A percentile compares a stretch with the other conserved stretches of the same genome.
Evolutionary conservation across 2,797 vertebrate species (phyloP).

Genomic region (Esox masquinongy): DNA sequence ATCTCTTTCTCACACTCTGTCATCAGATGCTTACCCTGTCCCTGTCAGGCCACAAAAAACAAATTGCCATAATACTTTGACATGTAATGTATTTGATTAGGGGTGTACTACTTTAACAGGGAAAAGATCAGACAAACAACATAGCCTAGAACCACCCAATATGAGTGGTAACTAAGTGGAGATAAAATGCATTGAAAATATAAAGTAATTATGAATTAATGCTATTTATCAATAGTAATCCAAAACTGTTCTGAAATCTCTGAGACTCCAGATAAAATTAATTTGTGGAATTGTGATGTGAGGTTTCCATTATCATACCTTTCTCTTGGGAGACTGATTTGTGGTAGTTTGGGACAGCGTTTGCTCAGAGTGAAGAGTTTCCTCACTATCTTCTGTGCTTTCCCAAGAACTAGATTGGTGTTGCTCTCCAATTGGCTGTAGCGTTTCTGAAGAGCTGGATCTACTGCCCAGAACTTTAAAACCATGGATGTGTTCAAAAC

Average conservation of each 20-base stretch:
- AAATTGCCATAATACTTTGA: not conserved
- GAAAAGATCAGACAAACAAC: not conserved
- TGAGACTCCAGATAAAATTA: not conserved
- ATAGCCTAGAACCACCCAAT: not conserved
- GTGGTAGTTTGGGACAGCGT: slow-evolving; percentile 89
- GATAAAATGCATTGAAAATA: not conserved
- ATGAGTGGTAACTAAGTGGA: not conserved
- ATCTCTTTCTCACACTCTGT: slow-evolving; percentile 36
- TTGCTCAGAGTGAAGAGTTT: slow-evolving; percentile 96
- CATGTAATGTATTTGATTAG: not conserved
- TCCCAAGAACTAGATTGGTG: slow-evolving; percentile 81
- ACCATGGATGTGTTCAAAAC: slow-evolving; percentile 90
- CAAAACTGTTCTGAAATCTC: not conserved
- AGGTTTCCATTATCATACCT: slow-evolving; percentile 73
- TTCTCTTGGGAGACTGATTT: slow-evolving; percentile 88
- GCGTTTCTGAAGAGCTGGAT: slow-evolving; percentile 86
- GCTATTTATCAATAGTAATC: no score
- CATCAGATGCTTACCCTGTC: not conserved
- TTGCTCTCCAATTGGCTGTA: slow-evolving; percentile 86
- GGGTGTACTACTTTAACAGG: not conserved
- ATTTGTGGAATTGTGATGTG: not conserved
- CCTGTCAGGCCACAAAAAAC: not conserved
- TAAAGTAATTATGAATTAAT: no score
- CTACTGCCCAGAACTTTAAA: slow-evolving; percentile 88
- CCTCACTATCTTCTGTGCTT: slow-evolving; percentile 87